Conservation (phyloP, 2,888 invertebrate species). For the Thereva nobilitata region DNA sequence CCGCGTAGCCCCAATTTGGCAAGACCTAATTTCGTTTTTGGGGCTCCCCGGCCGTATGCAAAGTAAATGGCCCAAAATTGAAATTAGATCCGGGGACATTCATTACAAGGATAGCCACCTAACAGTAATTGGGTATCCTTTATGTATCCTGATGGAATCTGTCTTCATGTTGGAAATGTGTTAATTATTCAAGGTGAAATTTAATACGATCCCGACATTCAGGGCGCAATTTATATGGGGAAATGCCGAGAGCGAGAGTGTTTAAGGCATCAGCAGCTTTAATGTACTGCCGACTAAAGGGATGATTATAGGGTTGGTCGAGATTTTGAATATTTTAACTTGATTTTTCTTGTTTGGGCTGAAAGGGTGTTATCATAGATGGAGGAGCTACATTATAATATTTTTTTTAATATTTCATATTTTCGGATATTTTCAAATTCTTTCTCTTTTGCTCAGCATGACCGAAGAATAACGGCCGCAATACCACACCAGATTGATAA, state of each 20-base stretch:
- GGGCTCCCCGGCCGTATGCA: constrained; percentile 14
- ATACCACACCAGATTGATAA: too few relatives aligned
- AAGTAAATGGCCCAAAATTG: constrained; percentile 25
- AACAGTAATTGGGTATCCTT: constrained; percentile 32
- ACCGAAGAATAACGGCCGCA: too few relatives aligned
- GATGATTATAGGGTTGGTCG: too few relatives aligned
- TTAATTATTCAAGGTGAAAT: constrained; percentile 34
- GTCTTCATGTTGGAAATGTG: constrained; percentile 32
- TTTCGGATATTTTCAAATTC: too few relatives aligned
- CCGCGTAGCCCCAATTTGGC: neutral
- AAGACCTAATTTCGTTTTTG: constrained; percentile 19
- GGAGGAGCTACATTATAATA: too few relatives aligned
- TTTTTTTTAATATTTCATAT: too few relatives aligned
- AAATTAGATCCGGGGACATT: constrained; percentile 27
- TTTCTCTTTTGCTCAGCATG: too few relatives aligned
- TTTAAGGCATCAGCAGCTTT: neutral
- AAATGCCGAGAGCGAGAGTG: neutral
- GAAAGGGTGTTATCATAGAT: too few relatives aligned
- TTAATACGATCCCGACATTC: constrained; percentile 1
- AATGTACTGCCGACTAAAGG: too few relatives aligned
- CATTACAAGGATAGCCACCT: constrained; percentile 28
- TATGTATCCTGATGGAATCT: constrained; percentile 18
- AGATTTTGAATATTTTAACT: too few relatives aligned
- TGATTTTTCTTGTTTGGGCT: too few relatives aligned
- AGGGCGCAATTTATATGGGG: neutral